These are phyloP conservation scores for Aphelinus atriplicis DNA, from an alignment of 1,140 invertebrate species.

Conservation along the genomic window DNA sequence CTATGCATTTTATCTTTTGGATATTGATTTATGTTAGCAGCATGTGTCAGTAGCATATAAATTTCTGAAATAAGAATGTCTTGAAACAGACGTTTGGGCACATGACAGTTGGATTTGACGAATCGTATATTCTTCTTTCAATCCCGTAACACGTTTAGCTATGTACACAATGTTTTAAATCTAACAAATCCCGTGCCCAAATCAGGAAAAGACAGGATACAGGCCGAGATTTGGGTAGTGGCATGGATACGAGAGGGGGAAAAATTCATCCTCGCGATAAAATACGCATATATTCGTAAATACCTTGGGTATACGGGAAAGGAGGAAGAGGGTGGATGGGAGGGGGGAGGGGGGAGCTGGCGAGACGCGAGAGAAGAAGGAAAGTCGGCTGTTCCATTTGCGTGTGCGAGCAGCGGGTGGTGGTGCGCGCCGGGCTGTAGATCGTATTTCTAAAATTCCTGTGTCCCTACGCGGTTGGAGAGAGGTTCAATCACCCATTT, in stretches of 20 bases:
- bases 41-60: no score
- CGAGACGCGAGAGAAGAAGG: not conserved
- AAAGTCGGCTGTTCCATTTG: not conserved
- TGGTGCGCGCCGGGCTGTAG: no score
- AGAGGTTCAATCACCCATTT: conserved; percentile 20
- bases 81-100: no score
- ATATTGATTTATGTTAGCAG: no score
- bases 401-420: no score
- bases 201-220: not conserved
- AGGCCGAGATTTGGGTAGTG: not conserved
- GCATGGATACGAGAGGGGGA: not conserved
- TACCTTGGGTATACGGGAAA: not conserved
- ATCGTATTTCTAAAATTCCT: conserved; percentile 22
- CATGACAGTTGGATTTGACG: no score
- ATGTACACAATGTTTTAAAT: no score
- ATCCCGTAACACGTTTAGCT: no score
- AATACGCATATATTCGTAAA: conserved; percentile 25
- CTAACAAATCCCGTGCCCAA: no score
- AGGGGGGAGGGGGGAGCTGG: not conserved
- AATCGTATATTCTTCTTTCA: no score
- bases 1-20: no score
- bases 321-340: not conserved
- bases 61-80: no score
- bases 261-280: conserved; percentile 10
- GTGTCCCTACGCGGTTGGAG: not conserved